phyloP scores from a whole-genome alignment of 1,140 invertebrate genomes.

The Brachionus plicatilis region DNA sequence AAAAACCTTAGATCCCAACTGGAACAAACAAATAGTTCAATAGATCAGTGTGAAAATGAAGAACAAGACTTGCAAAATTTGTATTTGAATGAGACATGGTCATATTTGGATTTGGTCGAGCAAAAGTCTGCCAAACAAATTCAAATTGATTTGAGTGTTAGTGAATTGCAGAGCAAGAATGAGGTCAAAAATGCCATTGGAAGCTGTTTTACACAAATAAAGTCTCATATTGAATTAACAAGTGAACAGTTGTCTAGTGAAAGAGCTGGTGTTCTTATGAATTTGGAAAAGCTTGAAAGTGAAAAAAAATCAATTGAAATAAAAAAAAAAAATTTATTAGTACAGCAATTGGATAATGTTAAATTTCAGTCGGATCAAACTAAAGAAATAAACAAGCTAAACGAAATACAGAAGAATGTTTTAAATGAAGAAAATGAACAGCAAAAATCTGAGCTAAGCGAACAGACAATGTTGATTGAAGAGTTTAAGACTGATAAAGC shows the following conservation, averaged over 20 bases:
- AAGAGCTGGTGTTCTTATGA: background rate
- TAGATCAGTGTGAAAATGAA: background rate
- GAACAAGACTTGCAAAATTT: background rate
- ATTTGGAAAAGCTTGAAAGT: background rate
- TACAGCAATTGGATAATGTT: background rate
- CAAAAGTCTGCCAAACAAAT: background rate
- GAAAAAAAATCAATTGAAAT: background rate
- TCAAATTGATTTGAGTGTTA: background rate
- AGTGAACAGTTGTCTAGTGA: background rate
- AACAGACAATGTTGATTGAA: background rate
- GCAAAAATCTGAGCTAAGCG: background rate
- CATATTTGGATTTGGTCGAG: background rate
- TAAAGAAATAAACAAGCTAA: background rate
- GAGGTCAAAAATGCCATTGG: background rate
- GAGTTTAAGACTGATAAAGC: background rate
- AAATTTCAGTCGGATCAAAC: background rate
- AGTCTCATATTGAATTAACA: background rate
- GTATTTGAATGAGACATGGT: background rate
- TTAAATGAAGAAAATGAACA: background rate
- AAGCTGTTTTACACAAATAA: background rate
- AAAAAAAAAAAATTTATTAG: background rate
- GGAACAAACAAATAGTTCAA: background rate
- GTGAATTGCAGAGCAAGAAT: background rate
- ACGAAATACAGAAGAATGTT: background rate
- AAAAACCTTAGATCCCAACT: background rate